Conservation (phyloP, 2,888 invertebrate species). For the Limnephilus marmoratus region DNA sequence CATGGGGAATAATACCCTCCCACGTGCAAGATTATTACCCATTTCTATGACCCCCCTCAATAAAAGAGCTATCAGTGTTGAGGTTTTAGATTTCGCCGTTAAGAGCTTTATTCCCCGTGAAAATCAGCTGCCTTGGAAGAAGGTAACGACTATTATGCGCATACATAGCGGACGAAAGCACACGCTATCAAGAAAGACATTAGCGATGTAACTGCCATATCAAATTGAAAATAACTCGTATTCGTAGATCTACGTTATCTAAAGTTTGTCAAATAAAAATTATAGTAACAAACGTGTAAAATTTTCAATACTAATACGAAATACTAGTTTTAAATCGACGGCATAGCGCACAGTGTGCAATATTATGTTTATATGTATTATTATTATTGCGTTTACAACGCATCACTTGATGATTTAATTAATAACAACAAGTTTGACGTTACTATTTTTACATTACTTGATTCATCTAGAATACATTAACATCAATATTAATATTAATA, state of each 20-base stretch:
- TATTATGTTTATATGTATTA: neutral
- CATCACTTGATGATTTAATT: neutral
- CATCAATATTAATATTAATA: neutral
- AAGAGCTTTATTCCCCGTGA: neutral
- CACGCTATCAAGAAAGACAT: neutral
- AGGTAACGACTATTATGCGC: conserved; percentile 28
- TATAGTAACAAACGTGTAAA: neutral
- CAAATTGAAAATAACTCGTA: neutral
- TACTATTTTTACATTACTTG: neutral
- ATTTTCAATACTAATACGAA: neutral
- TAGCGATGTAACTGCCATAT: neutral
- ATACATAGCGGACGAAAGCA: conserved; percentile 5
- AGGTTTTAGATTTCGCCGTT: neutral
- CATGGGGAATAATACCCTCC: neutral
- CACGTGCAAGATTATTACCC: neutral
- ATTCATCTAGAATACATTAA: neutral
- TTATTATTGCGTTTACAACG: neutral
- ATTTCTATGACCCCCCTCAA: neutral
- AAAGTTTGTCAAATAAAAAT: neutral
- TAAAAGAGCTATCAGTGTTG: neutral
- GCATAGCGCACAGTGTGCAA: too few species aligned
- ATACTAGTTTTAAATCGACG: neutral
- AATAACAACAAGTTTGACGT: neutral
- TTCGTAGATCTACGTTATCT: neutral
- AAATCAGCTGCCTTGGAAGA: neutral